Evolutionary conservation across 1,140 invertebrate species (phyloP).

Genomic region (Drosophila grimshawi): DNA sequence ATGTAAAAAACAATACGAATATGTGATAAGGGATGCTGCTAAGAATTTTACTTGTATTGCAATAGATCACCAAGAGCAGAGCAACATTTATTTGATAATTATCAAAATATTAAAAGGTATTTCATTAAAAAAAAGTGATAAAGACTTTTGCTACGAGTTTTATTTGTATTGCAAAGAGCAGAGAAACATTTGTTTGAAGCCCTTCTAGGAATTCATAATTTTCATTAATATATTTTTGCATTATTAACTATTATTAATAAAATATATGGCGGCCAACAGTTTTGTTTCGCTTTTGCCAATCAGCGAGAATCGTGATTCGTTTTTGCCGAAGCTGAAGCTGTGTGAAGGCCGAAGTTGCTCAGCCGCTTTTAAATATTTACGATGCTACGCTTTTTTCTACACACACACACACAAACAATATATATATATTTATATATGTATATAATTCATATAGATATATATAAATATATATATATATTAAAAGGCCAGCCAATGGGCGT

Average conservation of each 20-base stretch:
- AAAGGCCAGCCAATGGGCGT: slow-evolving; percentile 74
- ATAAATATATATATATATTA: slow-evolving; percentile 64
- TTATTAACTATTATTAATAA: background rate
- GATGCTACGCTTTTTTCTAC: slow-evolving; percentile 54
- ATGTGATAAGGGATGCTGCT: too few relatives aligned
- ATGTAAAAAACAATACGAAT: too few relatives aligned
- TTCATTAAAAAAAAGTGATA: too few relatives aligned
- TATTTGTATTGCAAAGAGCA: too few relatives aligned
- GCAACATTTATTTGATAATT: too few relatives aligned
- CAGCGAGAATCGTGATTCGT: slow-evolving; percentile 13
- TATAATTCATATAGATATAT: slow-evolving; percentile 46
- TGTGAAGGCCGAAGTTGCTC: slow-evolving; percentile 29
- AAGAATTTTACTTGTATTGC: too few relatives aligned
- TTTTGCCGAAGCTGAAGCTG: slow-evolving; percentile 25
- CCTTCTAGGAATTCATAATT: background rate
- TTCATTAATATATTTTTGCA: background rate
- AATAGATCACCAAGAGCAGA: too few relatives aligned
- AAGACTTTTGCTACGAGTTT: too few relatives aligned
- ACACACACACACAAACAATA: slow-evolving; percentile 16
- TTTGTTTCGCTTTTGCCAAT: slow-evolving; percentile 18
- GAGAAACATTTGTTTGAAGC: too few relatives aligned
- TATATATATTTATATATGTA: slow-evolving; percentile 46
- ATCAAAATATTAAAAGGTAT: too few relatives aligned
- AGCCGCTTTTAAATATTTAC: slow-evolving; percentile 59
- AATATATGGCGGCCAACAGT: background rate